phyloP scores from a whole-genome alignment of 2,797 vertebrate genomes.

The Cossypha caffra region DNA sequence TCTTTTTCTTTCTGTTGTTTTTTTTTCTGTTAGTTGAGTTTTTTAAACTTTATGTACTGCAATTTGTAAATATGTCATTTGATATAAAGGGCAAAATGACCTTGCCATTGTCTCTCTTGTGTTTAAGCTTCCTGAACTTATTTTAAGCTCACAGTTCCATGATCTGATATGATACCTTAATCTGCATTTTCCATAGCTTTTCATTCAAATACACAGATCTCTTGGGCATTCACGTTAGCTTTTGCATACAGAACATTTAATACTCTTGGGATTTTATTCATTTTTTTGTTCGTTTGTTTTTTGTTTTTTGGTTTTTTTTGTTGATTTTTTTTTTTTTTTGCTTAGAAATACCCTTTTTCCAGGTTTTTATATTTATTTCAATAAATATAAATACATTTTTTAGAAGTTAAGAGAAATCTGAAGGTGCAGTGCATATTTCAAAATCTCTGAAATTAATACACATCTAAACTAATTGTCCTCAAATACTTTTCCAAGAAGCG shows the following conservation, averaged over 20 bases:
- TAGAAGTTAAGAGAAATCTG: background rate
- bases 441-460: background rate
- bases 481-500: background rate
- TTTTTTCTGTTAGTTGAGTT: fast-evolving
- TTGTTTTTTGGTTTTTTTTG: too few relatives aligned
- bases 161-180: background rate
- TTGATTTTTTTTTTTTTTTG: background rate
- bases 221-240: background rate
- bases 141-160: background rate
- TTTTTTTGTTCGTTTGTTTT: too few relatives aligned
- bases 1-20: too few relatives aligned
- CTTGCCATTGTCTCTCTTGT: background rate
- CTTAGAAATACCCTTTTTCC: background rate
- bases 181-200: background rate
- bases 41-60: background rate
- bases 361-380: background rate
- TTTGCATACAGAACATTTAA: background rate
- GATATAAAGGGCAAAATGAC: background rate
- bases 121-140: background rate
- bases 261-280: background rate
- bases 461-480: background rate
- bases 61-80: background rate
- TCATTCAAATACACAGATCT: background rate
- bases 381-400: background rate
- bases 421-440: background rate